Base-by-base conservation (phyloP, 2,113 vertebrate species). In the Pterocles burchelli region DNA sequence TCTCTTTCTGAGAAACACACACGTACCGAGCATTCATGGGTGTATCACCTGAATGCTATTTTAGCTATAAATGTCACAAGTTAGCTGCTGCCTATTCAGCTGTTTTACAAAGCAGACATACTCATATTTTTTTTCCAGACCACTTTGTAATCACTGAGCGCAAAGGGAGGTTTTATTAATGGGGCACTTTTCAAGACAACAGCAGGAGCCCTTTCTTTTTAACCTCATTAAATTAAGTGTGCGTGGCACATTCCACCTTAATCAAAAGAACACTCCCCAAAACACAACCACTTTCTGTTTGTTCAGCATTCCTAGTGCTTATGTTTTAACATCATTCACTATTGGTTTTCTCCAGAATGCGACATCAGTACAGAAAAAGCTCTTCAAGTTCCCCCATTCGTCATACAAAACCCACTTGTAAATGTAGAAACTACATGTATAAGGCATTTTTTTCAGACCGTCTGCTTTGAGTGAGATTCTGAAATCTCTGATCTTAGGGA, bases 211-310 rank as follows among this genome's bases (percentile, higher is more conserved):
- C 7, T 34, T 63, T 46, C 49, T 36, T 59, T 55, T 51, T 71
- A 73, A 85, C 25, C 21, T 82, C 6, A n/a, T 45, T 58, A 85
- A 93, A 89, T 72, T 79, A 67, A 52, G 8, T 10, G 15, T 82
- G 24, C 0, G 0, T 34, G 61, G 72, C 80, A 91, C 88, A 95
- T 96, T 97, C 77, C 78, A 88, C 28, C 49, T 72, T 96, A 89
- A 95, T 90, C 63, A 89, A 80, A 93, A 65, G 20, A 58, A 51
- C 75, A 91, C 93, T 97, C 93, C 95, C 70, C 31, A 68, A 94
- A 91, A 76, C 62, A 66, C 48, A 92, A 87, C 49, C 19, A 49
- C 45, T 88, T 93, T 90, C 61, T 20, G 74, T 82, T 85, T 38
- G 70, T 43, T 89, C 72, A 77, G 67, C 78, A 87, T 76, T 96